Conservation (phyloP, 2,797 vertebrate species). For the Sebastes cheni region DNA sequence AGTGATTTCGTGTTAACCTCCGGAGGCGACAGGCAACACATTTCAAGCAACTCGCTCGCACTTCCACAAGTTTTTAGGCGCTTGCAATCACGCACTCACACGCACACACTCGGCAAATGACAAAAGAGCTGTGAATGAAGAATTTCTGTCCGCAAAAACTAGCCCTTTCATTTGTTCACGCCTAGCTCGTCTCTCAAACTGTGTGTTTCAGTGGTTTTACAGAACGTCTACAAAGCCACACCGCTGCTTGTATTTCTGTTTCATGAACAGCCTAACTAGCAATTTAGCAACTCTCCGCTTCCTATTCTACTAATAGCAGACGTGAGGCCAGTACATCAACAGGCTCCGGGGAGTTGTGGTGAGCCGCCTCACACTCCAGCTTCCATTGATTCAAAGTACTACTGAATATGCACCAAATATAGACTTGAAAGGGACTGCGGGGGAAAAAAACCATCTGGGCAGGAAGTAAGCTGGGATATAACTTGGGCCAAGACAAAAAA, state of each 20-base stretch:
- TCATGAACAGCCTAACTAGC: constrained; percentile 32
- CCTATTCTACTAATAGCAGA: constrained; percentile 33
- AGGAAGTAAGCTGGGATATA: constrained; percentile 9
- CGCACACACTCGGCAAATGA: constrained; percentile 18
- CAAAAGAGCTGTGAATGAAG: constrained; percentile 47
- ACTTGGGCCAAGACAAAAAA: constrained; percentile 5
- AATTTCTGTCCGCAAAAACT: constrained; percentile 28
- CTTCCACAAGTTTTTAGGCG: constrained; percentile 24
- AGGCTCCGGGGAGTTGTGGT: constrained; percentile 21
- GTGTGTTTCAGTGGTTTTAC: constrained; percentile 25
- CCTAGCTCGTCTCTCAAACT: constrained; percentile 16
- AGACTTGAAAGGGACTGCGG: not conserved
- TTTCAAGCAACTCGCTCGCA: constrained; percentile 50
- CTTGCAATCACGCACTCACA: constrained; percentile 18
- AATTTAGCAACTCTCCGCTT: constrained; percentile 24
- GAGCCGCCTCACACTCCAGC: constrained; percentile 16
- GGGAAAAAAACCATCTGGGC: not conserved
- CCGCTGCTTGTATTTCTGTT: constrained; percentile 25
- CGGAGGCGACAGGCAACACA: constrained; percentile 56
- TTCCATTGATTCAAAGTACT: constrained; percentile 29
- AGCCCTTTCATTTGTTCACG: constrained; percentile 38
- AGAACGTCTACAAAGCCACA: constrained; percentile 7
- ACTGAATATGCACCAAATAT: constrained; percentile 22
- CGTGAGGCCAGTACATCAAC: constrained; percentile 19
- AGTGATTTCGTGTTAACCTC: constrained; percentile 72